These are phyloP conservation scores for Meloidogyne floridensis DNA, from an alignment of 1,140 invertebrate species.

Conservation along the genomic window DNA sequence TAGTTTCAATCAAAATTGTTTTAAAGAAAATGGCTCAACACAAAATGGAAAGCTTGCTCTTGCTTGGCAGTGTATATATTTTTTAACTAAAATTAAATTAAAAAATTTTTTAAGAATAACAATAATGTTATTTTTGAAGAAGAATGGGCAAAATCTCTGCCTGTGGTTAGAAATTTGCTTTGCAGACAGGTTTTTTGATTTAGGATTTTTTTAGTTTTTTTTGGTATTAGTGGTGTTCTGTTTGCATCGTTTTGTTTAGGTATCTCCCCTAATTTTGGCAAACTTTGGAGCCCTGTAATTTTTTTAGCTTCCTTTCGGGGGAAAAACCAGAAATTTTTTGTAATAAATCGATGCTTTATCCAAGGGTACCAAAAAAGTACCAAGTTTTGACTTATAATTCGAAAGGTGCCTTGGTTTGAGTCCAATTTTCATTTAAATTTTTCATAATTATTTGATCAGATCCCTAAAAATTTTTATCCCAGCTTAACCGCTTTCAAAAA, in stretches of 20 bases:
- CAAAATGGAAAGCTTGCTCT: not conserved
- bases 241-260: too few relatives aligned
- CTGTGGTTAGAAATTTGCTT: constrained; percentile 43
- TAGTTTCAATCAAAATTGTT: not conserved
- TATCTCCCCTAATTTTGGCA: too few relatives aligned
- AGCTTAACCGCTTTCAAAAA: not conserved
- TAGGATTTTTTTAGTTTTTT: not conserved
- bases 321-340: too few relatives aligned
- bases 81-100: not conserved
- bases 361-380: too few relatives aligned
- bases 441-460: not conserved
- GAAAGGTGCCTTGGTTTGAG: not conserved
- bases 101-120: constrained; percentile 33
- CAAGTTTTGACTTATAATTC: too few relatives aligned
- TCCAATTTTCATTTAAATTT: not conserved
- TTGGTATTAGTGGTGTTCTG: too few relatives aligned
- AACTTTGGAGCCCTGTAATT: too few relatives aligned
- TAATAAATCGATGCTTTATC: too few relatives aligned
- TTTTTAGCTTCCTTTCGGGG: too few relatives aligned
- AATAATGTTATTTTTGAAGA: constrained; percentile 35
- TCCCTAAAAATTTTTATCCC: constrained; percentile 8
- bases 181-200: constrained; percentile 20
- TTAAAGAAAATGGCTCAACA: not conserved
- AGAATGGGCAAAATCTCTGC: constrained; percentile 42
- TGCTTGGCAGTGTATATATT: not conserved